Conservation (phyloP, 2,113 vertebrate species). For the Thryonomys swinderianus region DNA sequence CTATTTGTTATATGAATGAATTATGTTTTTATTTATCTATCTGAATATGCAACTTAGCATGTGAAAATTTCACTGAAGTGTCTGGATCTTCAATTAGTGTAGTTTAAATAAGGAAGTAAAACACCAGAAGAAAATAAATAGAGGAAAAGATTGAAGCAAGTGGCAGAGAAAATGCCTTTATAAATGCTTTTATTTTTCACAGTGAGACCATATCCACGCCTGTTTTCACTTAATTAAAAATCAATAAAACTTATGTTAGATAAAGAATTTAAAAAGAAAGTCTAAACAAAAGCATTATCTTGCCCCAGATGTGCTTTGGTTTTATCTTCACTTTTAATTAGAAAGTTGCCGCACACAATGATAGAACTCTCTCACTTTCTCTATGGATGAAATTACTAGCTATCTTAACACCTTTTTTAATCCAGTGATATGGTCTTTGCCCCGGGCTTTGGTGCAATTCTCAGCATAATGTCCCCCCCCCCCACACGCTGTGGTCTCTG, state of each 20-base stretch:
- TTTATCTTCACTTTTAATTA: conserved; percentile 34
- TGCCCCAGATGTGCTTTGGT: not conserved
- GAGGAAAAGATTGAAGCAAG: conserved; percentile 4
- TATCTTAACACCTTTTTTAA: not conserved
- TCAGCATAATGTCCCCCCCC: not conserved
- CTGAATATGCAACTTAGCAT: not conserved
- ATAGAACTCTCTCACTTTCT: not conserved
- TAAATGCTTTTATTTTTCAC: not conserved
- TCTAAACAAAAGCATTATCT: conserved; percentile 12
- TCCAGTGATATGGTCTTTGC: not conserved
- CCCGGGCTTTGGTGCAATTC: not conserved
- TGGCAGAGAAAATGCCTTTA: not conserved
- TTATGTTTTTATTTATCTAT: not conserved
- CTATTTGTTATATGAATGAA: not conserved
- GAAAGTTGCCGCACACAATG: not conserved
- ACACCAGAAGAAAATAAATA: not conserved
- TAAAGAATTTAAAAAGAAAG: conserved; percentile 46
- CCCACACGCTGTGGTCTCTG: not conserved
- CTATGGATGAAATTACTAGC: not conserved
- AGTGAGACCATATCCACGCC: not conserved
- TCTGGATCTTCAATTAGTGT: not conserved
- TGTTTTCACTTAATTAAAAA: conserved; percentile 60
- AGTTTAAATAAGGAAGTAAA: conserved; percentile 23
- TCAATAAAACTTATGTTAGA: not conserved
- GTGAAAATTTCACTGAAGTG: not conserved